Conservation (phyloP, 2,797 vertebrate species). For the Apodemus agrarius region DNA sequence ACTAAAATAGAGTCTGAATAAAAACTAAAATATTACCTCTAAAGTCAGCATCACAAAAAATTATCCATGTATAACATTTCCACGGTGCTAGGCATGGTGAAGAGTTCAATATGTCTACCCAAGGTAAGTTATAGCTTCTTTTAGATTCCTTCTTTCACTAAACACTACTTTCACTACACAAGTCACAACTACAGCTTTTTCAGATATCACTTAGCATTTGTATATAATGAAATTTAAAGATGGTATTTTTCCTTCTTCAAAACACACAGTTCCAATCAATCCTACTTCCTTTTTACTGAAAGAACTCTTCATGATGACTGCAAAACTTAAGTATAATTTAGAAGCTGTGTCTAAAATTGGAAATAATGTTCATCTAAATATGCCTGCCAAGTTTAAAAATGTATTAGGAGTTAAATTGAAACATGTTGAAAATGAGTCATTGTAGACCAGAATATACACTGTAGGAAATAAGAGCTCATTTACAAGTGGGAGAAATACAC, state of each 20-base stretch:
- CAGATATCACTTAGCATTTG: constrained; percentile 49
- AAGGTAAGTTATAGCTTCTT: constrained; percentile 6
- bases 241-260: constrained; percentile 61
- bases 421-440: constrained; percentile 88
- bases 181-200: constrained; percentile 5
- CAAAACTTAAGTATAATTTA: constrained; percentile 82
- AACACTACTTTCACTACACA: neutral
- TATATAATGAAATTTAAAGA: constrained; percentile 53
- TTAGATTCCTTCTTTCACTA: constrained; percentile 39
- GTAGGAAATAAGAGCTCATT: constrained; percentile 89
- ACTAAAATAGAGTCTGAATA: constrained; percentile 41
- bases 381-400: constrained; percentile 87
- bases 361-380: constrained; percentile 83
- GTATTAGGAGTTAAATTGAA: constrained; percentile 88
- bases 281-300: constrained; percentile 80
- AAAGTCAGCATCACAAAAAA: constrained; percentile 11
- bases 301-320: constrained; percentile 81
- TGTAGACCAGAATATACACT: constrained; percentile 85
- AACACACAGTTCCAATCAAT: constrained; percentile 76
- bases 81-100: neutral
- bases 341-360: constrained; percentile 85
- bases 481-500: constrained; percentile 88
- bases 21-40: constrained; percentile 28
- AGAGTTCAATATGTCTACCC: constrained; percentile 22
- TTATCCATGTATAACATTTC: neutral